A percentile compares a stretch with the other conserved stretches of the same genome.
Evolutionary conservation across 2,797 vertebrate species (phyloP).

Genomic region (Sylvilagus floridanus): DNA sequence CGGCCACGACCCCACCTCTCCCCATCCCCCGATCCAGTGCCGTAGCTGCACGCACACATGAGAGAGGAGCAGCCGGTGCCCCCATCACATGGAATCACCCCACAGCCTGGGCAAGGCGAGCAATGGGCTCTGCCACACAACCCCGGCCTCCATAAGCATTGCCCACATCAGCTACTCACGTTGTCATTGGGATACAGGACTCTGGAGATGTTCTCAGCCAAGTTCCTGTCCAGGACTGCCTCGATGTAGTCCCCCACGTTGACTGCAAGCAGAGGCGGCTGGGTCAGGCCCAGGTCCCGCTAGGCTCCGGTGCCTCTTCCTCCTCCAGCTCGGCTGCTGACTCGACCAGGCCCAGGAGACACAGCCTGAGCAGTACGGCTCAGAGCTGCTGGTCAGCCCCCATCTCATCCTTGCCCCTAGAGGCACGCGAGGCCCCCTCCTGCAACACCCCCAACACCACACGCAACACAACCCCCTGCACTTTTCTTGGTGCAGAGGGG

Average conservation of each 20-base stretch:
- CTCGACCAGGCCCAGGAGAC: background rate
- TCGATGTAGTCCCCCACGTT: slow-evolving; percentile 93
- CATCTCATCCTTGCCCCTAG: rapidly evolving
- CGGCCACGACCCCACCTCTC: background rate
- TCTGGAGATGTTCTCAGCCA: slow-evolving; percentile 94
- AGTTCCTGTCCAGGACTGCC: slow-evolving; percentile 93
- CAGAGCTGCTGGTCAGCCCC: background rate
- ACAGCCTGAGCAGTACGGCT: background rate
- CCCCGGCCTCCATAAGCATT: background rate
- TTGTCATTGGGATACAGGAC: slow-evolving; percentile 95
- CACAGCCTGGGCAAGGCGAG: background rate
- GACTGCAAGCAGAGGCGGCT: slow-evolving; percentile 84
- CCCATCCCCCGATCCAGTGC: background rate
- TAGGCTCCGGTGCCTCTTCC: background rate
- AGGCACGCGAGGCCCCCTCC: background rate
- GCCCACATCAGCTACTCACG: slow-evolving; percentile 84
- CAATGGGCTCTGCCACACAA: background rate
- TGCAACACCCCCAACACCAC: rapidly evolving
- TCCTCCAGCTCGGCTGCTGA: background rate
- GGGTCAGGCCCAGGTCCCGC: background rate
- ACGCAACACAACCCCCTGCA: background rate
- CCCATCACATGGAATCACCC: background rate
- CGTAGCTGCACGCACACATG: background rate
- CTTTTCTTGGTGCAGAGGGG: background rate
- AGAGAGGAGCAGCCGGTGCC: rapidly evolving